Evolutionary conservation across 2,888 invertebrate species (phyloP), one percentile per base, ranked within the genome.

Genomic region (Macrosiphum euphorbiae): DNA sequence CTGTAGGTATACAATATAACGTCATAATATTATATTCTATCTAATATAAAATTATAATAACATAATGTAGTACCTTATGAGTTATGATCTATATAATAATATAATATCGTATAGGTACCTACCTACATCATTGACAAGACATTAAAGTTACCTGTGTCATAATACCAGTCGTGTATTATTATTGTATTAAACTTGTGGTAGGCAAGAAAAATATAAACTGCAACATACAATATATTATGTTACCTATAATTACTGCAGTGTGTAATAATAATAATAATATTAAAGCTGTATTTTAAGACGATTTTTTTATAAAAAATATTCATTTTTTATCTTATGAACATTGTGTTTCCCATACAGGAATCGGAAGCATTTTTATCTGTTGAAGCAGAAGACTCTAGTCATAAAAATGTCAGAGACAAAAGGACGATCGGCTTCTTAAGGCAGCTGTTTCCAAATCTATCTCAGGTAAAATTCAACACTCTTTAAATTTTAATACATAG

Each of bases 341-440:
- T 55, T 47, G 28, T 93, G n/a, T 93, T 93, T 52, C 52, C 35
- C 35, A 44, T 41, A 67, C 41, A 94, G 94, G 94, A 94, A 90
- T 87, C 94, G 3, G 86, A 94, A 20, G 86, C 90, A 20, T 94
- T 86, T 61, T 86, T 94, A 50, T 4, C 94, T 44, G 94, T n/a
- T 11, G 94, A 94, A 90, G 94, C 94, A 52, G 86, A 94, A 50
- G 61, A 67, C 50, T 94, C 94, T 67, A 90, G 86, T 90, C 94
- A 94, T 41, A 92, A 90, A 44, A 58, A 61, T 3, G 95, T 94
- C 90, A 97, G 98, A 95, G 97, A 97, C 96, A 98, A 98, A 96
- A 96, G 98, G 95, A 98, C 98, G 95, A 97, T 98, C 95, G 98
- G 98, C 95, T 97, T 97, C 95, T 96, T 98, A 95, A 96, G 98